These are phyloP conservation scores for Idaea aversata DNA, from an alignment of 2,888 invertebrate genomes.

Conservation along the genomic window DNA sequence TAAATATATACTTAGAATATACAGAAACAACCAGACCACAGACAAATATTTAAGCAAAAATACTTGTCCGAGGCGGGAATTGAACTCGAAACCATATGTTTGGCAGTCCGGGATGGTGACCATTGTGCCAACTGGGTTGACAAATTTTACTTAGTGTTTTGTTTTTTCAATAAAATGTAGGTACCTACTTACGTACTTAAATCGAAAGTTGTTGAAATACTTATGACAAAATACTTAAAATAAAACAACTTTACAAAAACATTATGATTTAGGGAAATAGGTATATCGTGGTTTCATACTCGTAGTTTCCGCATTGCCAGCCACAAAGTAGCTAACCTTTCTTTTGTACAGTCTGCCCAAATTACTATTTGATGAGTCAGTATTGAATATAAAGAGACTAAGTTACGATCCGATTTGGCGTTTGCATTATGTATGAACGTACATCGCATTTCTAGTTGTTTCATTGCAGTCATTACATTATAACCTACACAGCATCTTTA, in stretches of 20 bases:
- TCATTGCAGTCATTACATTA: not conserved
- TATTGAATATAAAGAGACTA: slow-evolving; percentile 1
- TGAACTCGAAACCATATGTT: too few species aligned
- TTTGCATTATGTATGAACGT: not conserved
- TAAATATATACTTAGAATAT: too few species aligned
- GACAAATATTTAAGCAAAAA: too few species aligned
- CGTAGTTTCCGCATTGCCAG: not conserved
- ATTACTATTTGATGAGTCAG: slow-evolving; percentile 1
- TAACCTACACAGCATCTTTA: not conserved
- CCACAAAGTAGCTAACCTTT: not conserved
- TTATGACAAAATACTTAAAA: not conserved
- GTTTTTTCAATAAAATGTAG: too few species aligned
- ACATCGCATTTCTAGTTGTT: not conserved
- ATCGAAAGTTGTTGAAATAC: not conserved
- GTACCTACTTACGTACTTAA: too few species aligned
- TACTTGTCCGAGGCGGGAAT: too few species aligned
- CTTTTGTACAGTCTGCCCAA: not conserved
- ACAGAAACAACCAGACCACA: too few species aligned
- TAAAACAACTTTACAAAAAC: not conserved
- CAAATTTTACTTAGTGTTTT: too few species aligned
- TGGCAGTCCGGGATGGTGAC: too few species aligned
- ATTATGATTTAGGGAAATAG: not conserved
- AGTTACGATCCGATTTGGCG: not conserved
- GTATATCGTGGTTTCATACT: not conserved
- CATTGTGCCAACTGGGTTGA: too few species aligned